Evolutionary conservation across 2,113 vertebrate species (phyloP).

Genomic region (Pyxicephalus adspersus): DNA sequence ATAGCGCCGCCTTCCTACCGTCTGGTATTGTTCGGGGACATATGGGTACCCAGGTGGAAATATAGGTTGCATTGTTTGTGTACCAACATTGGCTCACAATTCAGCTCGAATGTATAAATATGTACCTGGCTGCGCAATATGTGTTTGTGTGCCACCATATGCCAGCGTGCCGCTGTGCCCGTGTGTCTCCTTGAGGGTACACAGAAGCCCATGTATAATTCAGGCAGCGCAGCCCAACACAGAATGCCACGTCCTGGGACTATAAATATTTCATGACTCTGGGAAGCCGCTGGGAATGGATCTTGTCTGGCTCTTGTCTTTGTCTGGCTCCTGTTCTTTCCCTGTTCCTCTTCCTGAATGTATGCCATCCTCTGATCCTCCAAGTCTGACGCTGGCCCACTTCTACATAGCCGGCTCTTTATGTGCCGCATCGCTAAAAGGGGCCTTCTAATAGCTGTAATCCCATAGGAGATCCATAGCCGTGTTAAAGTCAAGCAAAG

Average conservation of each 20-base stretch:
- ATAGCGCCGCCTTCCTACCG: neutral
- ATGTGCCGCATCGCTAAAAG: neutral
- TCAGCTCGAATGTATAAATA: conserved; percentile 8
- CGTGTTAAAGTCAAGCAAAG: neutral
- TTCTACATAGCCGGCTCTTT: neutral
- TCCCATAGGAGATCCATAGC: neutral
- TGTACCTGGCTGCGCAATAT: neutral
- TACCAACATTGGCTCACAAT: conserved; percentile 9
- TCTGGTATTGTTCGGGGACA: conserved; percentile 3
- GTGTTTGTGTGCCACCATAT: conserved; percentile 7
- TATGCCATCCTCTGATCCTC: neutral
- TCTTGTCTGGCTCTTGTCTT: neutral
- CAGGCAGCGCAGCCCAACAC: conserved; percentile 42
- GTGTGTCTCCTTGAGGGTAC: neutral
- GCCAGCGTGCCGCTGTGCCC: neutral
- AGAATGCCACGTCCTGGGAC: conserved; percentile 5
- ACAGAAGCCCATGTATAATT: conserved; percentile 49
- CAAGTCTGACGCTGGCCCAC: neutral
- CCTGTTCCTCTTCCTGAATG: neutral
- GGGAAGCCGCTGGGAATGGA: conserved; percentile 6
- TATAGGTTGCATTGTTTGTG: conserved; percentile 36
- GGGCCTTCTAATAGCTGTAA: neutral
- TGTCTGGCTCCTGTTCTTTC: conserved; percentile 29
- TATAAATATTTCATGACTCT: conserved; percentile 57
- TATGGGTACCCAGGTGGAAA: conserved; percentile 21